Conservation (phyloP, 2,888 invertebrate species). For the Chrysina gloriosa region DNA sequence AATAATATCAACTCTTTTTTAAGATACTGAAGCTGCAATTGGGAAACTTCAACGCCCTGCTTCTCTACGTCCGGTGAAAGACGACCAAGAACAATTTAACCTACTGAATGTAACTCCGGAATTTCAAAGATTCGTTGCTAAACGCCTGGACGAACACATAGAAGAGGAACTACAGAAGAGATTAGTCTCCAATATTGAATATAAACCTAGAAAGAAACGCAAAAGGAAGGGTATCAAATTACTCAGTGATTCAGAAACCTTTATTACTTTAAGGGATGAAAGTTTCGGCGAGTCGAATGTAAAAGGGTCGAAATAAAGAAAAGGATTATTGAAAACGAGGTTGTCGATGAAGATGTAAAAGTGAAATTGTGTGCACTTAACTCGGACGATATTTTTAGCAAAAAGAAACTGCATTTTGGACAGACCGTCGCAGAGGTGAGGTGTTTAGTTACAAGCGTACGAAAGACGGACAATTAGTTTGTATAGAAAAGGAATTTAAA, state of each 20-base stretch:
- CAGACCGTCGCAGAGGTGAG: conserved; percentile 68
- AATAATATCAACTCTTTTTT: conserved; percentile 9
- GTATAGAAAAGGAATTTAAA: conserved; percentile 49
- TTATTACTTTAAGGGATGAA: conserved; percentile 53
- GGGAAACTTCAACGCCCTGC: conserved; percentile 40
- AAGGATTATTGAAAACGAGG: conserved; percentile 37
- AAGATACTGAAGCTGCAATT: conserved; percentile 47
- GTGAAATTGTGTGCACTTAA: conserved; percentile 62
- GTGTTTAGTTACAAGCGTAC: conserved; percentile 66
- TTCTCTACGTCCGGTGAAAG: conserved; percentile 55
- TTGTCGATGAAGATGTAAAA: conserved; percentile 49
- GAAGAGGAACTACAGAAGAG: conserved; percentile 62
- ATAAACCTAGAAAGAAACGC: conserved; percentile 46
- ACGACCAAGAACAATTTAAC: conserved; percentile 67
- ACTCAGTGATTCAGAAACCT: conserved; percentile 64
- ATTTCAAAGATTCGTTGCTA: conserved; percentile 67
- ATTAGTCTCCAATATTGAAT: conserved; percentile 35
- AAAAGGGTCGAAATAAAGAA: conserved; percentile 34
- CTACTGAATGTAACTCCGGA: conserved; percentile 67
- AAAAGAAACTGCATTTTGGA: conserved; percentile 68
- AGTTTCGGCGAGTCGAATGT: conserved; percentile 50
- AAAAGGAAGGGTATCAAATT: conserved; percentile 63
- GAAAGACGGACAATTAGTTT: conserved; percentile 60
- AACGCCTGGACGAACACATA: conserved; percentile 67
- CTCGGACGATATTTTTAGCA: conserved; percentile 66